Base-by-base conservation (phyloP, 2,888 invertebrate species). In the Campaea margaritaria region DNA sequence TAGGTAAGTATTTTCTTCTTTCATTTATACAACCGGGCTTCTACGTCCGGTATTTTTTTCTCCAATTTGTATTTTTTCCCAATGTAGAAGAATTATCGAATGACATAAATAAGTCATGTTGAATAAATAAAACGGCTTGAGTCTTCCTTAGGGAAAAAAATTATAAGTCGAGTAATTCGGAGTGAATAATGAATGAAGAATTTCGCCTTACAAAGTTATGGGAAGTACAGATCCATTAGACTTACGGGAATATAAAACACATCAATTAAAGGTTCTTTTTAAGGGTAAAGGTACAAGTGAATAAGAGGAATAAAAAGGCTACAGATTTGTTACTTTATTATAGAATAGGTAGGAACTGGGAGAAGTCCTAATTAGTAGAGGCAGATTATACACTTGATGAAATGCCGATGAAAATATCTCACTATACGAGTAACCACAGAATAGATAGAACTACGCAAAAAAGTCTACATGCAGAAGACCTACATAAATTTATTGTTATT, bases 151-250 rank as follows among this genome's bases (percentile, higher is more conserved):
- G 81, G 82, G 82, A 81, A 85, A 88, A 87, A 86, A 85, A 76
- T n/a, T 82, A 79, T 77, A 83, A 82, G 76, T 81, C 75, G 78
- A 78, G 82, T 86, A 87, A 88, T 87, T 86, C 82, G 78, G 78
- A 77, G 82, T 89, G 85, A 90, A 90, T 89, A 88, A 89, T 88
- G 84, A 89, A 90, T 81, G 83, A 82, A 81, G 78, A 85, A 82
- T 81, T 83, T 84, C 69, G 75, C 75, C 66, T 73, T 56, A 48
- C 58, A 56, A 75, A 79, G 72, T 81, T 75, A 69, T 67, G 75
- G 76, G 78, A 74, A 73, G 60, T 65, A 69, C 72, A 73, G 72
- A 68, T 67, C 75, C 75, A 76, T 80, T 79, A 78, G 74, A 78
- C 73, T 69, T 72, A 76, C 72, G 72, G 70, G 69, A 74, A 79